Base-by-base conservation (phyloP, 2,797 vertebrate species). In the Centroberyx gerrardi region DNA sequence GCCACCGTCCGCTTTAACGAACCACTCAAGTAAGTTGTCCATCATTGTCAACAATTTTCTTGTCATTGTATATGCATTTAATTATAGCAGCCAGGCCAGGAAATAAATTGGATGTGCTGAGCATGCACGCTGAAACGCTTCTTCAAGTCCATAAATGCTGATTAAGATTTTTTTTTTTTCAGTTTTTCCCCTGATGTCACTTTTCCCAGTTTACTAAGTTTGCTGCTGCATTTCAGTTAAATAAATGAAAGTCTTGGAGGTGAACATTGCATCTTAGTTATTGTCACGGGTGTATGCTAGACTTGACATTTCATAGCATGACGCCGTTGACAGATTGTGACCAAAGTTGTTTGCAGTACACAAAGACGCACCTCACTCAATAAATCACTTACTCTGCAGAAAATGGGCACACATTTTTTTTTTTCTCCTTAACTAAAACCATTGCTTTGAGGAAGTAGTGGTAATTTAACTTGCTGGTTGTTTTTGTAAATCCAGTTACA, bases 1-100 rank as follows among this genome's bases (percentile, higher is more conserved):
- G 98, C 98, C 87, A 99, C 98, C 10, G 88, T 99, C 83, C 95
- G 98, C 88, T 99, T 99, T 83, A 99, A 97, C 74, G 98, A 99
- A 93, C 95, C 96, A 0, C 95, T 99, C 64, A 97, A 97, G 98
- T 99, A 87, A 95, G 96, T 67, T 7, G 4, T 46, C 12, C 0
- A 8, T 22, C 2, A 22, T 17, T 38, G 7, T 18, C 55, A 27
- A 8, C 8, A 9, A 4, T 56, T 54, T 46, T 17, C 3, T 18
- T 53, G 4, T 31, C 12, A 10, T 48, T 40, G 38, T 33, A 3
- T 33, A 22, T 33, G 33, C 33, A 33, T 7, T 33, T 33, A 5
- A 33, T 33, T 33, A 7, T 5, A 33, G 33, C 33, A 5, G 42
- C 9, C 42, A 44, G 9, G 42, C 42, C 42, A 10, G 42, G 42